These are phyloP conservation scores for Myoxocephalus aenaeus DNA, from an alignment of 2,797 vertebrate species.

Conservation along the genomic window DNA sequence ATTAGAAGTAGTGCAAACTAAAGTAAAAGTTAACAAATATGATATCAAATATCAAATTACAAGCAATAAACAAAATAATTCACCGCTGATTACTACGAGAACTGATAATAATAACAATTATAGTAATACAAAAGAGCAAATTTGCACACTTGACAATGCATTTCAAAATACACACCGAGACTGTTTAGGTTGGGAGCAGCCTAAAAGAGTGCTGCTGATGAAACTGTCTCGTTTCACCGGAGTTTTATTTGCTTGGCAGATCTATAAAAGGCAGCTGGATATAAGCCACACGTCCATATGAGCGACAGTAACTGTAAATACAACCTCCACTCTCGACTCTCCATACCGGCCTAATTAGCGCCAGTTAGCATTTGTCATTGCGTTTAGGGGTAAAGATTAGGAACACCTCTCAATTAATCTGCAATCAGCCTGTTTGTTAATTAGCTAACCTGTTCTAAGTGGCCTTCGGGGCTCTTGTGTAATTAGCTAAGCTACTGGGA, in stretches of 20 bases:
- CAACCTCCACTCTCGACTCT: conserved; percentile 65
- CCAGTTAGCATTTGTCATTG: conserved; percentile 84
- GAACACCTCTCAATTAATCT: conserved; percentile 89
- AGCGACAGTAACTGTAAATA: conserved; percentile 72
- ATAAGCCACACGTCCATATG: conserved; percentile 48
- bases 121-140: not conserved
- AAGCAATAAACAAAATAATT: not conserved
- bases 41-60: not conserved
- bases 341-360: conserved; percentile 82
- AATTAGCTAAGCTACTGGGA: conserved; percentile 83
- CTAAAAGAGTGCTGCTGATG: not conserved
- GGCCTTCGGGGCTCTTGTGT: conserved; percentile 84
- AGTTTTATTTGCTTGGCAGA: conserved; percentile 42
- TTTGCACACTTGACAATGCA: conserved; percentile 11
- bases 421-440: conserved; percentile 89
- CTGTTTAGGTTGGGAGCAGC: not conserved
- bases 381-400: conserved; percentile 87
- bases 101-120: not conserved
- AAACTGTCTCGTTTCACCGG: conserved; percentile 9
- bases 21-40: conserved; percentile 4
- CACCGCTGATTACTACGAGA: not conserved
- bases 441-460: conserved; percentile 89
- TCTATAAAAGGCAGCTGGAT: conserved; percentile 43
- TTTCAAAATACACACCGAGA: not conserved
- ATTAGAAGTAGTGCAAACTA: conserved; percentile 11